phyloP scores from a whole-genome alignment of 92 coral and sea anemone genomes.

The Actinernus sp. region DNA sequence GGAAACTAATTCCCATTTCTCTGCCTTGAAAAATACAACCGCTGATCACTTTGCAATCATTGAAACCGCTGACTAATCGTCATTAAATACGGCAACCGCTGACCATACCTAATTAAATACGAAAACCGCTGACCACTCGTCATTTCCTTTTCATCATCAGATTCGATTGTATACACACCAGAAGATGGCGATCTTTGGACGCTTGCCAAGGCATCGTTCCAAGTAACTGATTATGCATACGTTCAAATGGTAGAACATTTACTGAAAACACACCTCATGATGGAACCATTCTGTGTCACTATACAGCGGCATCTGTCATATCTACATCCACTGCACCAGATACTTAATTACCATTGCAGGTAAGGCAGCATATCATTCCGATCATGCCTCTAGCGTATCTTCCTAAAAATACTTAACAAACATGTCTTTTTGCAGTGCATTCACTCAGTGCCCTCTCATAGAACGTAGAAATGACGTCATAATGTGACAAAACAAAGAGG shows the following conservation, averaged over 20 bases:
- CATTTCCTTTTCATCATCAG: slow-evolving; percentile 27
- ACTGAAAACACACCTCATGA: slow-evolving; percentile 91
- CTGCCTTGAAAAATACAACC: background rate
- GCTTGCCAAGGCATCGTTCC: slow-evolving; percentile 84
- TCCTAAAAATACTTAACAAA: no score
- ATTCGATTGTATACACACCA: slow-evolving; percentile 85
- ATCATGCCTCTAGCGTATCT: no score
- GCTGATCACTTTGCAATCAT: background rate
- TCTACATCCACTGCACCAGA: slow-evolving; percentile 82
- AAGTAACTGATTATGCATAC: slow-evolving; percentile 91
- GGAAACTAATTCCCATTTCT: no score
- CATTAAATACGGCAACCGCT: background rate
- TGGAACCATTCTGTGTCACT: slow-evolving; percentile 95
- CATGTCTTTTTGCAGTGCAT: no score
- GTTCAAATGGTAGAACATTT: slow-evolving; percentile 97
- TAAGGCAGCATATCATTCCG: no score
- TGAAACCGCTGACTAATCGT: background rate
- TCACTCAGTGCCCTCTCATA: no score
- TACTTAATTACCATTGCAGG: slow-evolving; percentile 93
- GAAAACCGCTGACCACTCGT: no score
- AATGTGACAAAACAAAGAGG: no score
- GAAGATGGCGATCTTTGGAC: slow-evolving; percentile 86
- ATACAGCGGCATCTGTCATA: slow-evolving; percentile 78
- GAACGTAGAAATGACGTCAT: no score
- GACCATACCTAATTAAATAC: background rate